phyloP scores from a whole-genome alignment of 2,113 vertebrate species.

The Platysternon megacephalum region DNA sequence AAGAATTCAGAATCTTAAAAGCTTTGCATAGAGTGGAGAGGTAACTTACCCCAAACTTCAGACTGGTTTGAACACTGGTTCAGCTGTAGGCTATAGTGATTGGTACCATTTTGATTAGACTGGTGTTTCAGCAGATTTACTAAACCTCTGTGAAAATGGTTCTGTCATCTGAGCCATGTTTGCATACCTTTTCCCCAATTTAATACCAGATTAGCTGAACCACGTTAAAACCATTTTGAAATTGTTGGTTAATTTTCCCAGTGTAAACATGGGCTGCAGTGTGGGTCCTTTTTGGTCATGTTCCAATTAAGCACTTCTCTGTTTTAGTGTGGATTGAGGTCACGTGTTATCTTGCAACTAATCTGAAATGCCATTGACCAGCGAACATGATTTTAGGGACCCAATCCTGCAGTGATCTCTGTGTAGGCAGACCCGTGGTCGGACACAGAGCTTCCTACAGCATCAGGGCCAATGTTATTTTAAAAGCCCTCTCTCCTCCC shows the following conservation, averaged over 20 bases:
- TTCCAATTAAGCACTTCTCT: not conserved
- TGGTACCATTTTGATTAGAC: not conserved
- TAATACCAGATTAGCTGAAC: not conserved
- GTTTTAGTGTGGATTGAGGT: not conserved
- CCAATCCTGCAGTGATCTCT: not conserved
- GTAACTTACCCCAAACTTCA: not conserved
- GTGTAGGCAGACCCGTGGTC: not conserved
- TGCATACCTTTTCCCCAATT: not conserved
- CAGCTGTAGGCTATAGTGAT: not conserved
- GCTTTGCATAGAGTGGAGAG: not conserved
- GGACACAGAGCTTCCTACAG: not conserved
- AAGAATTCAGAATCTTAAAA: not conserved
- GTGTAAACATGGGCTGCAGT: not conserved
- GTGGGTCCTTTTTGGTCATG: not conserved
- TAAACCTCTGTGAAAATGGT: not conserved
- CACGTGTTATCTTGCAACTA: not conserved
- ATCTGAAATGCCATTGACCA: not conserved
- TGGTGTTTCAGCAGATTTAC: not conserved
- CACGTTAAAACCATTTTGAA: not conserved
- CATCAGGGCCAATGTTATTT: not conserved
- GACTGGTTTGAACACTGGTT: not conserved
- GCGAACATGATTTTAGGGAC: not conserved
- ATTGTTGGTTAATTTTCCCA: not conserved
- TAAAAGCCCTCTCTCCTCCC: not conserved
- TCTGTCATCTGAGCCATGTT: not conserved